Percentiles rank a stretch among this genome's conserved stretches.
These are phyloP conservation scores for Scytalopus superciliaris DNA, from an alignment of 2,113 vertebrate genomes.

Conservation along the genomic window DNA sequence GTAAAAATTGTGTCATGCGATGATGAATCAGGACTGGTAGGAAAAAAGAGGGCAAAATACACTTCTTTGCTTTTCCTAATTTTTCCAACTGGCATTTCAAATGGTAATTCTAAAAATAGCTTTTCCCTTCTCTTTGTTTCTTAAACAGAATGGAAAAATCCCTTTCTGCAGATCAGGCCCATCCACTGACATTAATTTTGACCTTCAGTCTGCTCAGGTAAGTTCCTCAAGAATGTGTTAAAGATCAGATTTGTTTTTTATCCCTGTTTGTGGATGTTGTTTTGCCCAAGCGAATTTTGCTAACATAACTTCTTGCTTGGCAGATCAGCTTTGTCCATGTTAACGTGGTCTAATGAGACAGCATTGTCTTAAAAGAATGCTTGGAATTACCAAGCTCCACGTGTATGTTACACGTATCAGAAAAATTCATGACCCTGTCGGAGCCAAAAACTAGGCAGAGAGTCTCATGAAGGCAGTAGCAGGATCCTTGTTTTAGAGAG, in stretches of 20 bases:
- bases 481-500: neutral
- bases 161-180: neutral
- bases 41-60: neutral
- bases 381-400: neutral
- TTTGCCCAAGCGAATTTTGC: neutral
- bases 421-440: neutral
- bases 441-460: neutral
- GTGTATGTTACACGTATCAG: neutral
- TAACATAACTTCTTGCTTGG: neutral
- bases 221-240: neutral
- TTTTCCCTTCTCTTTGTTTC: neutral
- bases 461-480: neutral
- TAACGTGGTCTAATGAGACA: neutral
- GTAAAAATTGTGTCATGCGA: neutral
- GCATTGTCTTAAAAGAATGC: neutral
- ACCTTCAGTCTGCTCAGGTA: neutral
- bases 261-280: neutral
- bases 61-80: neutral
- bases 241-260: neutral
- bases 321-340: neutral
- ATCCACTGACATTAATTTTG: neutral
- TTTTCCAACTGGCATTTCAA: neutral
- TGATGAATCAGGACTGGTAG: neutral
- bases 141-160: neutral
- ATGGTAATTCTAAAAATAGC: neutral